Conservation (phyloP, 1,140 invertebrate genomes). For the Muscidifurax raptorellus region DNA sequence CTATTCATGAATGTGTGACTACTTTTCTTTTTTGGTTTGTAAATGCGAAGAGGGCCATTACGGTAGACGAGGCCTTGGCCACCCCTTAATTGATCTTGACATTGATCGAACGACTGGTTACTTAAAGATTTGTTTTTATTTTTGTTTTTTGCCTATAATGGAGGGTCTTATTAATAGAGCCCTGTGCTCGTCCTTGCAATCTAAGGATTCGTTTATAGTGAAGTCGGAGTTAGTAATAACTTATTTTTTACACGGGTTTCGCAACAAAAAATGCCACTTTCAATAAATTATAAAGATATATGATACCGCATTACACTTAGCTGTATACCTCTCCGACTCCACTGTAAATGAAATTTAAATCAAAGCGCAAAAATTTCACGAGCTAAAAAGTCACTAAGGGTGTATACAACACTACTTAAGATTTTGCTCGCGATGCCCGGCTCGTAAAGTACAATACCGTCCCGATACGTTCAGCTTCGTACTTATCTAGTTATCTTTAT, state of each 20-base stretch:
- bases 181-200: too few relatives aligned
- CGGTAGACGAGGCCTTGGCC: not conserved
- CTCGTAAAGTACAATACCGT: not conserved
- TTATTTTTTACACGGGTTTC: too few relatives aligned
- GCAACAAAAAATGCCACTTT: not conserved
- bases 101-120: not conserved
- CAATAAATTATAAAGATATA: too few relatives aligned
- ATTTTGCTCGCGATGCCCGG: not conserved
- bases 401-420: not conserved
- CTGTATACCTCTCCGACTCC: too few relatives aligned
- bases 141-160: too few relatives aligned
- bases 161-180: too few relatives aligned
- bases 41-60: too few relatives aligned
- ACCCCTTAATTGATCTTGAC: not conserved
- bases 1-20: too few relatives aligned
- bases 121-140: not conserved
- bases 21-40: too few relatives aligned
- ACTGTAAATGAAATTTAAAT: not conserved
- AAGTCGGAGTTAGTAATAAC: too few relatives aligned
- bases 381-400: not conserved
- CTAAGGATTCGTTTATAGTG: too few relatives aligned
- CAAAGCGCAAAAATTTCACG: not conserved
- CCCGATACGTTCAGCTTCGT: not conserved
- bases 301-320: too few relatives aligned
- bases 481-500: constrained; percentile 6